Evolutionary conservation across 2,888 invertebrate genomes (phyloP), one percentile per base, ranked within the genome.

Genomic region (Scelioninae gen. 2): DNA sequence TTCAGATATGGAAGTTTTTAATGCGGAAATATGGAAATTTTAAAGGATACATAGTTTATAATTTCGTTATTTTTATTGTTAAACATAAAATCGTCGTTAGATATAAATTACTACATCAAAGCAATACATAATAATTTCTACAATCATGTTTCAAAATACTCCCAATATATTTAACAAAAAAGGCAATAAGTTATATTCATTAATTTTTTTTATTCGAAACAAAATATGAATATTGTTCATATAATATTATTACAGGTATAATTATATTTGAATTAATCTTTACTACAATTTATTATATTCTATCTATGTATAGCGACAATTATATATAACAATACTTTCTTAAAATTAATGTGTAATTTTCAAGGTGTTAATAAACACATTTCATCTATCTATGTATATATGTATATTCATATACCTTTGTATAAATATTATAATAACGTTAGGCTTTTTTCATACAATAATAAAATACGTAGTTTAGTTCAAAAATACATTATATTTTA

Each of bases 401-500:
- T 52, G 10, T 31, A 16, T 31, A 31, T 61, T 10, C 19, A 35
- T 61, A 61, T 53, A 39, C 28, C 9, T 15, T 45, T 45, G n/a
- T 67, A 48, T 77, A 77, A 76, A 72, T 69, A 73, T 55, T 69
- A 73, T 55, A 65, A 70, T 74, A 65, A 69, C 69, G 63, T 70
- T 55, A 37, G n/a, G n/a, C 25, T 11, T 58, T 28, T 64, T 52
- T 71, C 43, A 53, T 45, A 65, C 64, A 53, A 64, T 70, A 41
- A 69, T 76, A 78, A 75, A 60, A 74, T 64, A 77, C 65, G 71
- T 60, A 64, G 57, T 53, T 64, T 75, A 61, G 57, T 79, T 58
- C 65, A 78, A 79, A 79, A 78, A 76, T 78, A 78, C 67, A 73
- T 53, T 77, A 79, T 75, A 76, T 75, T 74, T 76, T 70, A 76